Base-by-base conservation (phyloP, 2,113 vertebrate genomes). In the Triplophysa rosa region DNA sequence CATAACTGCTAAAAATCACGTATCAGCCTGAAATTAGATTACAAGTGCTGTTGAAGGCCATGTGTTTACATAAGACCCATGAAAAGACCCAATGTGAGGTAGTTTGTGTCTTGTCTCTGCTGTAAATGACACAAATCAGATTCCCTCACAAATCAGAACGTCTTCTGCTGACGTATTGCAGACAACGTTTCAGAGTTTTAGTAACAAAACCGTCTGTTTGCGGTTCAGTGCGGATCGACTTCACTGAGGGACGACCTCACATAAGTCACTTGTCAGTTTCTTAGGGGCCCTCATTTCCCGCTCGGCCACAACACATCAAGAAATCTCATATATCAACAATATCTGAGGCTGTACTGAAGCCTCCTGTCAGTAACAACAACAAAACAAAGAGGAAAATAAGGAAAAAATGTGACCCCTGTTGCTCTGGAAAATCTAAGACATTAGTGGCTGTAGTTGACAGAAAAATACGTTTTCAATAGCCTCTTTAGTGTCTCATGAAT, bases 391-490 rank as follows among this genome's bases (percentile, higher is more conserved):
- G 13, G 2, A 58, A 37, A 61, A 23, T 2, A 6, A 65, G 47
- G n/a, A 23, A 21, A 68, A 59, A 59, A 23, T 5, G 16, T 4
- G 26, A 0, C 42, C 63, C 21, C 45, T 24, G 13, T 74, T 80
- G 49, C 23, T 59, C 29, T 21, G 45, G 19, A 9, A 26, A 24
- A 67, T 74, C 21, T 61, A 62, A 47, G 21, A 78, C 54, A 16
- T 47, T 42, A 2, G 13, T 49, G 45, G 58, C 52, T 49, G 70
- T 0, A 64, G 62, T 59, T 19, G n/a, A 42, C 52, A 12, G 37
- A 23, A 74, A 61, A 45, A 59, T 13, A 42, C 37, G 79, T 17
- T 21, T 80, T 59, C 66, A 59, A 73, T 73, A 65, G 78, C 11
- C 6, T 56, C 42, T 72, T 59, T 45, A 47, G 58, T 17, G 62